Conservation (phyloP, 2,888 invertebrate genomes). For the Ferrisia virgata region DNA sequence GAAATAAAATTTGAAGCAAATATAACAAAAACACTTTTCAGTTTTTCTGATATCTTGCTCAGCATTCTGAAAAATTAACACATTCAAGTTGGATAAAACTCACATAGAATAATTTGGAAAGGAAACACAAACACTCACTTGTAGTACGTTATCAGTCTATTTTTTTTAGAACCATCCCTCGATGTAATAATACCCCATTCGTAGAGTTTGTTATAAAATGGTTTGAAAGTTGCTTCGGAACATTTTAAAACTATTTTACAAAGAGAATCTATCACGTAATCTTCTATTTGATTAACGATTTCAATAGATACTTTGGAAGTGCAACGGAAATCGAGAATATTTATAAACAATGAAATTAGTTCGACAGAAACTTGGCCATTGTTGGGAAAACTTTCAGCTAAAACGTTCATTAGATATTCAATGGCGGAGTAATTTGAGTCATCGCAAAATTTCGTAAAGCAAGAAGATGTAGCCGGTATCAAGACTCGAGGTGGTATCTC, state of each 20-base stretch:
- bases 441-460: conserved; percentile 62
- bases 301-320: conserved; percentile 53
- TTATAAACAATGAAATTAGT: conserved; percentile 71
- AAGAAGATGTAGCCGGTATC: conserved; percentile 68
- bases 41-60: conserved; percentile 70
- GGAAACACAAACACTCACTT: conserved; percentile 56
- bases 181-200: conserved; percentile 76
- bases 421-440: conserved; percentile 63
- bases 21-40: conserved; percentile 84
- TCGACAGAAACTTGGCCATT: conserved; percentile 48
- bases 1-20: conserved; percentile 83
- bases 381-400: conserved; percentile 68
- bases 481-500: conserved; percentile 71
- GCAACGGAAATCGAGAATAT: conserved; percentile 66
- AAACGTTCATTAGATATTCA: conserved; percentile 69
- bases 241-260: conserved; percentile 78
- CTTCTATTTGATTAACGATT: conserved; percentile 60
- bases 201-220: conserved; percentile 80
- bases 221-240: conserved; percentile 83
- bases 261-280: conserved; percentile 71
- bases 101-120: neutral
- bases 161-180: conserved; percentile 60
- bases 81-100: conserved; percentile 36
- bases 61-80: conserved; percentile 62
- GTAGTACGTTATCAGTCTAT: conserved; percentile 74